phyloP scores from a whole-genome alignment of 2,113 vertebrate species.

The Uria lomvia region DNA sequence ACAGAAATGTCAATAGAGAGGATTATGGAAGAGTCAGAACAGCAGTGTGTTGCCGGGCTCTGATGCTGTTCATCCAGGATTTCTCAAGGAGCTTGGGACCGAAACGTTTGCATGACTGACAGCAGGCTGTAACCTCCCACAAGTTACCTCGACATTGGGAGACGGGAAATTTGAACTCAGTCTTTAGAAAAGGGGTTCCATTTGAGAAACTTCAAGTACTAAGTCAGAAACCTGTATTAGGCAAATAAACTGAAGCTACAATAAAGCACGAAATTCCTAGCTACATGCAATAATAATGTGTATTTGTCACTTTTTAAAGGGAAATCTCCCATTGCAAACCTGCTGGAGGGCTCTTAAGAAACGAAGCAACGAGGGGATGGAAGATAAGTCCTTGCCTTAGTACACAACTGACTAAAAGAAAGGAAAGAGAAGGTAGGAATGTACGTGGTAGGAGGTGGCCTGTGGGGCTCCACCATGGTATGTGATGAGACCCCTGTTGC shows the following conservation, averaged over 20 bases:
- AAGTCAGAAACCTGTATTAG: neutral
- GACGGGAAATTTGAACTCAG: neutral
- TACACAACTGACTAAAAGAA: neutral
- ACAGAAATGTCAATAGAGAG: neutral
- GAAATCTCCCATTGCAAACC: neutral
- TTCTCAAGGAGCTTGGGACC: neutral
- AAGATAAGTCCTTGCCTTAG: neutral
- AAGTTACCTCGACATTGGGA: neutral
- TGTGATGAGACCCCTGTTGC: rapidly evolving
- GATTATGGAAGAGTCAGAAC: neutral
- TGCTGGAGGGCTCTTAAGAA: neutral
- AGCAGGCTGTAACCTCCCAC: neutral
- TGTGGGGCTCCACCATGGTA: rapidly evolving
- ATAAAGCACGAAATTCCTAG: neutral
- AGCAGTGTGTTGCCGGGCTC: neutral
- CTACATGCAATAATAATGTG: rapidly evolving
- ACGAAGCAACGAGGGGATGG: neutral
- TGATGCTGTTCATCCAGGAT: neutral
- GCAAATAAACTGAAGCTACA: neutral
- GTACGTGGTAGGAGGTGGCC: rapidly evolving
- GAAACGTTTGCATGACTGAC: rapidly evolving
- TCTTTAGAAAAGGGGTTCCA: neutral
- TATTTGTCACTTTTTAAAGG: neutral
- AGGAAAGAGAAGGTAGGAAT: neutral
- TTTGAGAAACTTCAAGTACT: neutral